These are phyloP conservation scores for Orientallactaga bullata DNA, from an alignment of 2,113 vertebrate species.

Conservation along the genomic window DNA sequence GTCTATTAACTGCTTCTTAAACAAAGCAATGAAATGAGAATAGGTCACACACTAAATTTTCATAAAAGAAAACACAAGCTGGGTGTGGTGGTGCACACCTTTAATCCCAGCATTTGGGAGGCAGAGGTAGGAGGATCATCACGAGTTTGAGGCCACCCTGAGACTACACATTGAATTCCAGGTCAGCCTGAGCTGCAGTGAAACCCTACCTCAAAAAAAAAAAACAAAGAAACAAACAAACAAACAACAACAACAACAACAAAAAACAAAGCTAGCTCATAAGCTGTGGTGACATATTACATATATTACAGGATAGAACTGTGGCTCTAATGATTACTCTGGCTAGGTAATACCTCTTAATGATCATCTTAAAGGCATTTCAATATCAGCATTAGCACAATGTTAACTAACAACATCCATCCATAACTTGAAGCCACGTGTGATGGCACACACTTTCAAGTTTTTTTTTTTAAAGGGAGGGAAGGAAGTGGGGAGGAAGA, in stretches of 20 bases:
- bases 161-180: too few relatives aligned
- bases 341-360: conserved; percentile 22
- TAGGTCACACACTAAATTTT: conserved; percentile 36
- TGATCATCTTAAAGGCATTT: conserved; percentile 34
- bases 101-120: too few relatives aligned
- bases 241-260: not conserved
- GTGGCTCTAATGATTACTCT: conserved; percentile 31
- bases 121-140: too few relatives aligned
- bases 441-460: too few relatives aligned
- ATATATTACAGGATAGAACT: not conserved
- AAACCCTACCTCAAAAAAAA: too few relatives aligned
- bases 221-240: too few relatives aligned
- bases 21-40: conserved; percentile 16
- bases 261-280: not conserved
- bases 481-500: too few relatives aligned
- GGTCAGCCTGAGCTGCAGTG: too few relatives aligned
- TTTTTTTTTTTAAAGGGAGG: not conserved
- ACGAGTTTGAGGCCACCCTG: too few relatives aligned
- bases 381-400: not conserved
- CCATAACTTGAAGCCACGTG: too few relatives aligned
- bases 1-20: conserved; percentile 4
- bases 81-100: too few relatives aligned
- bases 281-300: not conserved
- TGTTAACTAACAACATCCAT: too few relatives aligned
- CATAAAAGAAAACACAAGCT: conserved; percentile 25